A percentile compares a stretch with the other conserved stretches of the same genome.
These are phyloP conservation scores for Brachyhypopomus gauderio DNA, from an alignment of 2,113 vertebrate species.

Conservation along the genomic window DNA sequence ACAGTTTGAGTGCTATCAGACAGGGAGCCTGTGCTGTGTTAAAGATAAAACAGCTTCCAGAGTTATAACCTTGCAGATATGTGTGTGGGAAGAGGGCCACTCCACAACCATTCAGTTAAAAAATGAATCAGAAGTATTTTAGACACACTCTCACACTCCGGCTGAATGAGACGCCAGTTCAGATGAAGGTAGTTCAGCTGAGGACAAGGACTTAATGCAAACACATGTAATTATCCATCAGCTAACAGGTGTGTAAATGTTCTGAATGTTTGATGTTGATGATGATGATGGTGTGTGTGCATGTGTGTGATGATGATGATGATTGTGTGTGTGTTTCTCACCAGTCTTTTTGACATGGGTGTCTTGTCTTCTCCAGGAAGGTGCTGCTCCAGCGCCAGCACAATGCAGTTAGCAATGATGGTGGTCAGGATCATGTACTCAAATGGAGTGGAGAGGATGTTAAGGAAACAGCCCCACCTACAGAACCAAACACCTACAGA, in stretches of 20 bases:
- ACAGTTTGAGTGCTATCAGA: background rate
- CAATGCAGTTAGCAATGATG: constrained; percentile 98
- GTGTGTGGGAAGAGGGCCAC: constrained; percentile 20
- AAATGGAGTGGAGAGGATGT: constrained; percentile 84
- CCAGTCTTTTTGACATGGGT: constrained; percentile 94
- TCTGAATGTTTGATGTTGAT: background rate
- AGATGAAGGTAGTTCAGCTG: too few species aligned
- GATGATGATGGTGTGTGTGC: background rate
- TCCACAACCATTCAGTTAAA: constrained; percentile 12
- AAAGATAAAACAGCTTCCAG: constrained; percentile 12
- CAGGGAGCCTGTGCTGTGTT: background rate
- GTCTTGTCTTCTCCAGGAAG: constrained; percentile 96
- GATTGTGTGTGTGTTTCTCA: constrained; percentile 68
- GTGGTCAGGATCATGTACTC: constrained; percentile 99
- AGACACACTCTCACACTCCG: background rate
- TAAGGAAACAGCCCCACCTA: constrained; percentile 74
- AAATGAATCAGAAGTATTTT: constrained; percentile 10
- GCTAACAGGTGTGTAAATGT: too few species aligned
- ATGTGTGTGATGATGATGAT: background rate
- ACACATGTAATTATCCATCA: too few species aligned
- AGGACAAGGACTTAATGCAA: too few species aligned
- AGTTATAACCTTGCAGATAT: constrained; percentile 2
- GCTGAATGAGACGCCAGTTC: background rate
- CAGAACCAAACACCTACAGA: too few species aligned
- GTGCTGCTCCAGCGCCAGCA: constrained; percentile 95